phyloP scores from a whole-genome alignment of 2,888 invertebrate species.

The Fissipunctia ypsillon region DNA sequence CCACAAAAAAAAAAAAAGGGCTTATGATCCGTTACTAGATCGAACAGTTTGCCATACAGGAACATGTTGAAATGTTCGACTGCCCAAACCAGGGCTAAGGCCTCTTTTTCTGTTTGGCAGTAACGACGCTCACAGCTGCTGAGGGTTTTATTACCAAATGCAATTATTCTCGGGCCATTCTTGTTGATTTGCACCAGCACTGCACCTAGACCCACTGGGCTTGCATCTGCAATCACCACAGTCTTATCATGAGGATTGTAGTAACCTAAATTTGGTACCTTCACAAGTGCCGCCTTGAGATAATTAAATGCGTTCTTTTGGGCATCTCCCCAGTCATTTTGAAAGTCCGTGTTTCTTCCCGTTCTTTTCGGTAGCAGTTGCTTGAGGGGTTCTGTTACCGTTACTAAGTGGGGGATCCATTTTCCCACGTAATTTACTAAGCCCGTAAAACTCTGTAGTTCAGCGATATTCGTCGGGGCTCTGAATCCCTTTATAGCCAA shows the following conservation, averaged over 20 bases:
- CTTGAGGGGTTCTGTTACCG: background rate
- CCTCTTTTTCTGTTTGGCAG: too few species aligned
- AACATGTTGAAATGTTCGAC: constrained; percentile 6
- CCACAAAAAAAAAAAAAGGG: too few species aligned
- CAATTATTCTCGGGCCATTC: constrained; percentile 1
- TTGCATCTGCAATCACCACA: background rate
- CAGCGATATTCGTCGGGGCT: too few species aligned
- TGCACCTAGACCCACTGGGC: background rate
- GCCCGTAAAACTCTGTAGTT: too few species aligned
- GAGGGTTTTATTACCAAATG: background rate
- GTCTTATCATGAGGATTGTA: background rate
- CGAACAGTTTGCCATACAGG: constrained; percentile 11
- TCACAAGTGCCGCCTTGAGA: background rate
- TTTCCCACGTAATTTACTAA: too few species aligned
- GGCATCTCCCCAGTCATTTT: too few species aligned
- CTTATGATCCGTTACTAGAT: constrained; percentile 27
- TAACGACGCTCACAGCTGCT: constrained; percentile 2
- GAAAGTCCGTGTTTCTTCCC: constrained; percentile 7
- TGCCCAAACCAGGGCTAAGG: too few species aligned
- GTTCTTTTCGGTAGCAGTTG: constrained; percentile 1
- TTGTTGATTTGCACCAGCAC: background rate
- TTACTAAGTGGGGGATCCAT: too few species aligned
- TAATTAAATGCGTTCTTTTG: background rate
- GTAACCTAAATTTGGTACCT: background rate
- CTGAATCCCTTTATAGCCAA: background rate